These are phyloP conservation scores for Ammodytes dubius DNA, from an alignment of 2,113 vertebrate species.

Conservation along the genomic window DNA sequence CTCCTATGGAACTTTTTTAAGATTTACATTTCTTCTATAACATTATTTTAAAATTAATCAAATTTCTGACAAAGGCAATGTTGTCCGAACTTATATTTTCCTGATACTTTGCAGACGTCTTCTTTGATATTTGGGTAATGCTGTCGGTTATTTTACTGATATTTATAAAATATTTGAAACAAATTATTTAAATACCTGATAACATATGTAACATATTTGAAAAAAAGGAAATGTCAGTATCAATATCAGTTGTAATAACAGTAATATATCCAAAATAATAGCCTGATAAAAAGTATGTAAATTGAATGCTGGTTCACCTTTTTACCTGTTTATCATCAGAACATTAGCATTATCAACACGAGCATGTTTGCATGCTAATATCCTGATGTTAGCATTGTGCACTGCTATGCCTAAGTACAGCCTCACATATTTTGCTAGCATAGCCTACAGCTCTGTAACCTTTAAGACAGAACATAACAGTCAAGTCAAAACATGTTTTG, in stretches of 20 bases:
- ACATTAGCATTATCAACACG: too few relatives aligned
- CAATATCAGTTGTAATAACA: not conserved
- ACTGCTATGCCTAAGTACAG: not conserved
- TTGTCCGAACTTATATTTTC: not conserved
- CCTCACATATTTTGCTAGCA: not conserved
- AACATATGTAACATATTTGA: not conserved
- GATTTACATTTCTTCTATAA: constrained; percentile 11
- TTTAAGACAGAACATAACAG: not conserved
- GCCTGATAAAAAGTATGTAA: not conserved
- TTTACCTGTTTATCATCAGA: not conserved
- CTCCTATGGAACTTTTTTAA: too few relatives aligned
- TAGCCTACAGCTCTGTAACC: not conserved
- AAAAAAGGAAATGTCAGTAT: too few relatives aligned
- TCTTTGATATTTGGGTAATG: not conserved
- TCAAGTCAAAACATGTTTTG: not conserved
- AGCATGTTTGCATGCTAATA: not conserved
- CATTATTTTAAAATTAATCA: not conserved
- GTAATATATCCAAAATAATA: not conserved
- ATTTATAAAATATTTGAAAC: not conserved
- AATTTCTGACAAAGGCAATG: too few relatives aligned
- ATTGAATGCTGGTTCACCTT: not conserved
- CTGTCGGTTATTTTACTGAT: not conserved
- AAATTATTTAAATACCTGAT: not conserved
- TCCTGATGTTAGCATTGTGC: not conserved
- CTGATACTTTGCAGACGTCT: not conserved